Base-by-base conservation (phyloP, 2,113 vertebrate genomes). In the Glaucidium brasilianum region DNA sequence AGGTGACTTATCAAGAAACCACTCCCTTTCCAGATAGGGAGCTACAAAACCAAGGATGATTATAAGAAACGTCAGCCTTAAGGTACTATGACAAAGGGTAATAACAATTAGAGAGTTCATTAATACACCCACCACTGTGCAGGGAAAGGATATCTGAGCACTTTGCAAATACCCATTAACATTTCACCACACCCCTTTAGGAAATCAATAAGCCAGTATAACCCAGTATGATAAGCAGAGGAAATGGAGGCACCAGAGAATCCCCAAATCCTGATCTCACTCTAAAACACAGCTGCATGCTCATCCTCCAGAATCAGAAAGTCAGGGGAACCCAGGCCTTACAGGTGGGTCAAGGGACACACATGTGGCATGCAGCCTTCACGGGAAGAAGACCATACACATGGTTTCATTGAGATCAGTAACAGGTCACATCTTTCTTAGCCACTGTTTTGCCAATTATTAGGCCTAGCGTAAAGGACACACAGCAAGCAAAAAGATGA, bases 351-450 rank as follows among this genome's bases (percentile, higher is more conserved):
- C 16, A 34, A 27, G 39, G 30, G 58, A 45, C 2, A 3, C 50
- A 37, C 15, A 1, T 0, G 19, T 37, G 9, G 9, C 35, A 47
- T 8, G 27, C 6, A 87, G 60, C 15, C 26, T 59, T 39, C 34
- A 9, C 7, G 14, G 43, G 15, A 27, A 6, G 89, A 81, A 58
- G 16, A 45, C 7, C 3, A 1, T 8, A 22, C 9, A 8, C 0
- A 0, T 34, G 27, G 19, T 52, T 93, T 89, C 64, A 45, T 3
- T 41, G 63, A 79, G 77, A 20, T 7, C 2, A 1, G 23, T 27
- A 66, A 58, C 39, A 43, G 37, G 14, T 41, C 52, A 68, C 1
- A 0, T 53, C 37, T 68, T 88, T 60, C n/a, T 55, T 17, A 81
- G 41, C 12, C 29, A 94, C 97, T 96, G n/a, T n/a, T n/a, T n/a